A percentile compares a stretch with the other conserved stretches of the same genome.
These are phyloP conservation scores for Ailuropoda melanoleuca DNA, from an alignment of 2,113 vertebrate genomes.

Conservation along the genomic window DNA sequence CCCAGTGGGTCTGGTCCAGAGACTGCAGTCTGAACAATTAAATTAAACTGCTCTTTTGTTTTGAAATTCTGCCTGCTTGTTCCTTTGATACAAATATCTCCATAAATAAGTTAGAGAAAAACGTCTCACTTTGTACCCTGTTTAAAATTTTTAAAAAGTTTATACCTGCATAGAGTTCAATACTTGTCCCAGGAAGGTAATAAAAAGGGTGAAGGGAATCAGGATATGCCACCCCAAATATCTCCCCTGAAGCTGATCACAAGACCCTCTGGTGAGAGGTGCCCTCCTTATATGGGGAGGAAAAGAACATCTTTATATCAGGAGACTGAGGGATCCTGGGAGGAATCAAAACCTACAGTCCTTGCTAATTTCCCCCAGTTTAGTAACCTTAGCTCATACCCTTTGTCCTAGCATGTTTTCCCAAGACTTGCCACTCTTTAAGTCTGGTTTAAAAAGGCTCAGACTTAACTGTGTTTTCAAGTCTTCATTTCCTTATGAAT, in stretches of 20 bases:
- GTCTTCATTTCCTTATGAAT: background rate
- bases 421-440: background rate
- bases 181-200: background rate
- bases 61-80: constrained; percentile 5
- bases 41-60: background rate
- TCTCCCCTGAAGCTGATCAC: background rate
- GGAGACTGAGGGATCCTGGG: background rate
- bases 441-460: background rate
- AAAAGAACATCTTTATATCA: background rate
- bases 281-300: background rate
- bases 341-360: background rate
- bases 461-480: background rate
- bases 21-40: background rate
- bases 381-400: background rate
- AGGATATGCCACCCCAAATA: background rate
- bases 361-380: background rate
- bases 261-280: background rate
- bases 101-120: background rate
- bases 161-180: background rate
- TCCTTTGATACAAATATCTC: background rate
- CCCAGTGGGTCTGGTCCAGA: background rate
- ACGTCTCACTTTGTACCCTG: background rate
- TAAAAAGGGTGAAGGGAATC: background rate
- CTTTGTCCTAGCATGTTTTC: background rate
- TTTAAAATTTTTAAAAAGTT: background rate